Conservation (phyloP, 2,113 vertebrate genomes). For the Argyrosomus japonicus region DNA sequence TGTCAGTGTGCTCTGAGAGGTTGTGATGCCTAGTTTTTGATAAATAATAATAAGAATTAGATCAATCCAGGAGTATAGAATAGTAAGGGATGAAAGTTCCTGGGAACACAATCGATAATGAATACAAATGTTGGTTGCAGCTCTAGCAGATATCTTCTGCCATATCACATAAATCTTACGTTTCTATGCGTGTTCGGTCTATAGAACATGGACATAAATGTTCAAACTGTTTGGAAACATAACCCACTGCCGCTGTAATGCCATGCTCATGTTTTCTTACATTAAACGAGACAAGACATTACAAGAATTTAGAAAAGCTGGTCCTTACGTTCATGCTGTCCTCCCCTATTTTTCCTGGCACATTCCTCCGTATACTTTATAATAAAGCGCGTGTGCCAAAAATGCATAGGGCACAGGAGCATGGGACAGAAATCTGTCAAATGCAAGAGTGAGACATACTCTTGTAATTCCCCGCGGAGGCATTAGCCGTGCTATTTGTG, state of each 20-base stretch:
- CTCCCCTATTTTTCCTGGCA: conserved; percentile 43
- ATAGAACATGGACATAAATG: not conserved
- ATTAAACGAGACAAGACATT: not conserved
- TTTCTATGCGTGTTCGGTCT: not conserved
- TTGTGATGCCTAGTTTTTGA: not conserved
- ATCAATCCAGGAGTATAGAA: not conserved
- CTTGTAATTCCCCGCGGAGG: conserved; percentile 56
- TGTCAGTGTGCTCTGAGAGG: not conserved
- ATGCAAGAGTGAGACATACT: conserved; percentile 57
- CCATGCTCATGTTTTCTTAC: not conserved
- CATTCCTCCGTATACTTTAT: conserved; percentile 59
- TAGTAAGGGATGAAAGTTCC: too few species aligned
- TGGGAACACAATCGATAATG: not conserved
- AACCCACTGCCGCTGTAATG: not conserved
- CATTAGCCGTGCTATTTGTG: conserved; percentile 70
- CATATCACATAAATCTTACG: too few species aligned
- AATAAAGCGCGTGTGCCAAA: conserved; percentile 61
- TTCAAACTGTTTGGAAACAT: too few species aligned
- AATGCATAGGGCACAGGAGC: conserved; percentile 65
- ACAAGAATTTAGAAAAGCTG: not conserved
- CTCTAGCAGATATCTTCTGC: not conserved
- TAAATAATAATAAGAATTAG: not conserved
- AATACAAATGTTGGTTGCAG: not conserved
- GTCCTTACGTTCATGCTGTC: conserved; percentile 18
- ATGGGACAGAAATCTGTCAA: conserved; percentile 76